Percentiles rank a stretch among this genome's conserved stretches.
These are phyloP conservation scores for Strigamia maritima DNA, from an alignment of 2,888 invertebrate genomes.

Conservation along the genomic window DNA sequence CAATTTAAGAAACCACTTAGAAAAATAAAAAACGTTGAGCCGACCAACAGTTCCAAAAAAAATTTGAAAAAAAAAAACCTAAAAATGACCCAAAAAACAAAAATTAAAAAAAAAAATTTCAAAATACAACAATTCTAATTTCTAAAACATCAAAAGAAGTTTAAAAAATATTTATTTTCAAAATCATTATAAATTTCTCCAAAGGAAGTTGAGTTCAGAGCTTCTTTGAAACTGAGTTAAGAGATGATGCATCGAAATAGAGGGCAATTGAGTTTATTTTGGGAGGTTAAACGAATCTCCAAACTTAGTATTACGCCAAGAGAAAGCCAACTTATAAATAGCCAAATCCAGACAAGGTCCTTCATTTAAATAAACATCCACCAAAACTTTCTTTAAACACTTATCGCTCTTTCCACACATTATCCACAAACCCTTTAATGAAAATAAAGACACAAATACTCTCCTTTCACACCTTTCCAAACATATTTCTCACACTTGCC, in stretches of 20 bases:
- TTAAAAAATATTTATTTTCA: not conserved
- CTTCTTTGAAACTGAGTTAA: not conserved
- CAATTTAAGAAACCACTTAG: no score
- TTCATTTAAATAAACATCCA: constrained; percentile 26
- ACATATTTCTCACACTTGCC: not conserved
- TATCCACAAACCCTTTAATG: not conserved
- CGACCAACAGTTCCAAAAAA: no score
- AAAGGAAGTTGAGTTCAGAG: not conserved
- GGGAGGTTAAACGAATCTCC: constrained; percentile 27
- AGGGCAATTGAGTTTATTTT: constrained; percentile 26
- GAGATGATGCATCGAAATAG: not conserved
- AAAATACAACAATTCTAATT: no score
- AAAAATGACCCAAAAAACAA: no score
- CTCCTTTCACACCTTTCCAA: not conserved
- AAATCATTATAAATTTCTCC: not conserved
- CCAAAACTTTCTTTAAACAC: constrained; percentile 9
- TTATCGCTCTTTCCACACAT: not conserved
- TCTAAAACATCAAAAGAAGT: no score
- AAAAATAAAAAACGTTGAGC: no score
- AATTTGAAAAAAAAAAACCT: no score
- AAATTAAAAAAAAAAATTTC: no score
- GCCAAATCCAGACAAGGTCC: constrained; percentile 22
- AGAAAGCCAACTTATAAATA: not conserved
- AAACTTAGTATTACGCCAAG: constrained; percentile 30
- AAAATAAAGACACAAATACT: not conserved